Conservation (phyloP, 2,113 vertebrate species). For the Pogona vitticeps region DNA sequence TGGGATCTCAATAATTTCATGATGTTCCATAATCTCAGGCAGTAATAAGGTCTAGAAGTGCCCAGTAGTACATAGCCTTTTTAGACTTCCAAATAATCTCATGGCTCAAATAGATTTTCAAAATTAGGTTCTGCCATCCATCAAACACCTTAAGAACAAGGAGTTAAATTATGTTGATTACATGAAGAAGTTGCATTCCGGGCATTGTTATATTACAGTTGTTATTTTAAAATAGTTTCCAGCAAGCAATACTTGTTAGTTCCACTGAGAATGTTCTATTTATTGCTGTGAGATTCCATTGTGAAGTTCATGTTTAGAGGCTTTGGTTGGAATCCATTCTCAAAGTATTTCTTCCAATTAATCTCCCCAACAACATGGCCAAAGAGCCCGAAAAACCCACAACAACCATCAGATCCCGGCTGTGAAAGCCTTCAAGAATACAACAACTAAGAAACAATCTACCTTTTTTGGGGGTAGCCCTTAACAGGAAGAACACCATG, state of each 20-base stretch:
- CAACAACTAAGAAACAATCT: background rate
- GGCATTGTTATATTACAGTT: too few species aligned
- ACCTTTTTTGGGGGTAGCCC: background rate
- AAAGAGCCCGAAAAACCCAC: too few species aligned
- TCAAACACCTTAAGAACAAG: background rate
- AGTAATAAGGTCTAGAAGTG: background rate
- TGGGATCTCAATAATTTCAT: too few species aligned
- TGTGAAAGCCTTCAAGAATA: too few species aligned
- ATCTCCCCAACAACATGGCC: too few species aligned
- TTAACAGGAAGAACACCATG: conserved; percentile 4
- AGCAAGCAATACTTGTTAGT: too few species aligned
- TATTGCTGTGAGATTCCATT: background rate
- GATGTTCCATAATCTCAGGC: too few species aligned
- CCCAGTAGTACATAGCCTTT: background rate
- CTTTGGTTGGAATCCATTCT: background rate
- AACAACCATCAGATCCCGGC: too few species aligned
- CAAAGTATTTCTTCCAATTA: conserved; percentile 24
- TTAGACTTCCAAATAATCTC: background rate
- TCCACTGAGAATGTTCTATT: background rate
- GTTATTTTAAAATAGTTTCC: background rate
- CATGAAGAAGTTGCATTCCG: too few species aligned
- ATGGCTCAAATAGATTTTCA: background rate
- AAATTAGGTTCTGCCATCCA: background rate
- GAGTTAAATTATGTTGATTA: too few species aligned
- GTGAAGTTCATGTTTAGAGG: fast-evolving